Conservation (phyloP, 2,888 invertebrate genomes). For the Machimus rusticus region DNA sequence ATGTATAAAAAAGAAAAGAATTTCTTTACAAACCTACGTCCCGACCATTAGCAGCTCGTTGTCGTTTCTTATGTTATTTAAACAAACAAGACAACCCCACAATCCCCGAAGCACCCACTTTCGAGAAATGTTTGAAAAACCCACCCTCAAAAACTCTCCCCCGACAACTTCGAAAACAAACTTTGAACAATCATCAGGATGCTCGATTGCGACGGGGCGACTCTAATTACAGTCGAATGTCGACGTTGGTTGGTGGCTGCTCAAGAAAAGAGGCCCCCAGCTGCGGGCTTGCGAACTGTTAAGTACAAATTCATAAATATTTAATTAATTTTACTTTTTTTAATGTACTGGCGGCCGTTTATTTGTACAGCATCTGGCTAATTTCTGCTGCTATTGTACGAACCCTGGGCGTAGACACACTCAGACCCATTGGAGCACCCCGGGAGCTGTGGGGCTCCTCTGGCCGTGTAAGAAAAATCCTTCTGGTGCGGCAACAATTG, state of each 20-base stretch:
- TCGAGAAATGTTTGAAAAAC: background rate
- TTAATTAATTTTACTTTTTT: background rate
- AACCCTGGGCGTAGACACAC: background rate
- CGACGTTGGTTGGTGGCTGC: background rate
- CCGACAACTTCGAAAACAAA: background rate
- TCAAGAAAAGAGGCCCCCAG: background rate
- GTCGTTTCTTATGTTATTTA: background rate
- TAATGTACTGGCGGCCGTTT: background rate
- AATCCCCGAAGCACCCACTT: background rate
- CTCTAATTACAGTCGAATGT: background rate
- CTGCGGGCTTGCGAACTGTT: background rate
- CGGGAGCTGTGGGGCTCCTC: background rate
- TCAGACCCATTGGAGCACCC: background rate
- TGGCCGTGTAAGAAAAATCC: background rate
- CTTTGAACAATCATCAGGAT: background rate
- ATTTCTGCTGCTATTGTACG: background rate
- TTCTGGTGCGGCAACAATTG: background rate
- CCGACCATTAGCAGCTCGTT: background rate
- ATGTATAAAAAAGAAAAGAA: background rate
- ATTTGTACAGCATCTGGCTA: background rate
- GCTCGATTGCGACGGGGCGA: background rate
- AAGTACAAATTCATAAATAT: background rate
- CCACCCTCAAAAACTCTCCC: background rate
- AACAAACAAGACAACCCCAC: background rate
- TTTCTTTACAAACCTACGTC: background rate